These are phyloP conservation scores for Eulacestoma nigropectus DNA, from an alignment of 2,113 vertebrate species.

Conservation along the genomic window DNA sequence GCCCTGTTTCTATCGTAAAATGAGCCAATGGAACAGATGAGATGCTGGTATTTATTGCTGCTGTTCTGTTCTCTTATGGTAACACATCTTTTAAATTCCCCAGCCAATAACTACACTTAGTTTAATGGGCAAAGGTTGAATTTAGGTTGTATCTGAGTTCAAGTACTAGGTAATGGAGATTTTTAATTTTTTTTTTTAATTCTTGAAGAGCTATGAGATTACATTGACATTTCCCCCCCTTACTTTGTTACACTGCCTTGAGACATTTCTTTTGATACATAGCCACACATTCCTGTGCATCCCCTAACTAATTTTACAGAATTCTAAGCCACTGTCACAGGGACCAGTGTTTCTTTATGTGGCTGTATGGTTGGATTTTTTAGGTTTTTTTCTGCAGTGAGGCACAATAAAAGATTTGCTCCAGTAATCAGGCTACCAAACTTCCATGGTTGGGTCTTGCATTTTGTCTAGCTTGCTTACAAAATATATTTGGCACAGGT, in stretches of 20 bases:
- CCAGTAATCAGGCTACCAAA: neutral
- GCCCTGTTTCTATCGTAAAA: neutral
- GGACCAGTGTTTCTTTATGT: neutral
- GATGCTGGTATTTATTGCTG: neutral
- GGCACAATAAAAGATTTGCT: neutral
- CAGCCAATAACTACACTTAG: neutral
- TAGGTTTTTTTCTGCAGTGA: neutral
- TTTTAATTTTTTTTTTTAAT: neutral
- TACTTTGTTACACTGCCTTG: neutral
- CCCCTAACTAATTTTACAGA: neutral
- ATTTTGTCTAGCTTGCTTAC: neutral
- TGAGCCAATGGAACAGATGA: neutral
- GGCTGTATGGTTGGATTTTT: neutral
- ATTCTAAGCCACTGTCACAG: neutral
- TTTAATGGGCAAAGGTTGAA: neutral
- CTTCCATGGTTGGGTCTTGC: neutral
- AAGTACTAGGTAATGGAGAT: neutral
- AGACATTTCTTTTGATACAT: neutral
- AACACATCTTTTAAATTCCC: neutral
- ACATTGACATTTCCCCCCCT: rapidly evolving
- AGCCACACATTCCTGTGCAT: neutral
- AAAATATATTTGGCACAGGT: neutral
- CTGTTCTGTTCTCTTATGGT: neutral
- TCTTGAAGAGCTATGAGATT: neutral
- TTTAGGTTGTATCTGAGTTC: neutral